A percentile compares a stretch with the other conserved stretches of the same genome.
Evolutionary conservation across 2,113 vertebrate species (phyloP).

Genomic region (Rhinopomastus cyanomelas): DNA sequence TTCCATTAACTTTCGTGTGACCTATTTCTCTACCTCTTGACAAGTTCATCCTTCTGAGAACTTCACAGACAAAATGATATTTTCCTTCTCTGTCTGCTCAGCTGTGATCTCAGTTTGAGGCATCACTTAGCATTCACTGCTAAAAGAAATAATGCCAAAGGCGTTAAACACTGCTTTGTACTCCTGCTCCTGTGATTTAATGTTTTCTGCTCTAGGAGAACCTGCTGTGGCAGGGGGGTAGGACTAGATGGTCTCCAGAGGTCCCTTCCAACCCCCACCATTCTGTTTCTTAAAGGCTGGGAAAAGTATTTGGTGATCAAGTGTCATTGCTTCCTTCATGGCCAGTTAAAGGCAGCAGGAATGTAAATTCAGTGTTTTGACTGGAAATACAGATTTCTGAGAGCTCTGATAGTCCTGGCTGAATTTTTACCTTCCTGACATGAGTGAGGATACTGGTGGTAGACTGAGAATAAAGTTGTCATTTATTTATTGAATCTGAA

Average conservation of each 20-base stretch:
- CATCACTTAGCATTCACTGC: conserved; percentile 52
- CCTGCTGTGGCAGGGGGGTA: too few species aligned
- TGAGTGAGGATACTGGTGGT: not conserved
- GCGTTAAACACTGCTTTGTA: not conserved
- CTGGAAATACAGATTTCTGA: not conserved
- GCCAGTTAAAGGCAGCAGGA: not conserved
- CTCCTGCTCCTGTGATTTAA: not conserved
- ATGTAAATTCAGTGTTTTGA: not conserved
- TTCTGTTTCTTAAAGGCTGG: not conserved
- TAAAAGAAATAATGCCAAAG: conserved; percentile 45
- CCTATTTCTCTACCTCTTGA: conserved; percentile 65
- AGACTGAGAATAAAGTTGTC: not conserved
- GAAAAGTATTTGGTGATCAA: not conserved
- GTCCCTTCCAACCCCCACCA: too few species aligned
- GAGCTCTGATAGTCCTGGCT: not conserved
- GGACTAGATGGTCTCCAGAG: too few species aligned
- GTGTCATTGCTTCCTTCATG: not conserved
- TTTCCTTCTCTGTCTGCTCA: conserved; percentile 37
- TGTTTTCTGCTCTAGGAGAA: not conserved
- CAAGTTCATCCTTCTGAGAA: conserved; percentile 67
- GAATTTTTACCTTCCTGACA: not conserved
- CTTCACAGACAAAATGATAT: conserved; percentile 54
- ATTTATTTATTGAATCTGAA: not conserved
- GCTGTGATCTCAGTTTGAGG: conserved; percentile 65
- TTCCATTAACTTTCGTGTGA: conserved; percentile 62